Base-by-base conservation (phyloP, 2,113 vertebrate species). In the Mus musculus region DNA sequence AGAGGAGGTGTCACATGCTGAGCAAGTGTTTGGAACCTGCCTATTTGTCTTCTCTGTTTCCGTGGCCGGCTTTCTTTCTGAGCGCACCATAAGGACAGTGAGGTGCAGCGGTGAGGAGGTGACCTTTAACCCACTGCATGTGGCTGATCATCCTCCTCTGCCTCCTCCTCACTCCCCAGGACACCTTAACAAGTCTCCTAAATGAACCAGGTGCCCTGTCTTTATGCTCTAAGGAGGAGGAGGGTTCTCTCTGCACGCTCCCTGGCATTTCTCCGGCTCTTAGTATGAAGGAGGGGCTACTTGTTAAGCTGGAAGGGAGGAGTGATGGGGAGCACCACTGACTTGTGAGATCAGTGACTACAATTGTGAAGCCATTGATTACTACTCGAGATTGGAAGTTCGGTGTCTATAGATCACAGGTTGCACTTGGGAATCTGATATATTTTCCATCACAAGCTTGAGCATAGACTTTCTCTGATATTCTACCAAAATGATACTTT, bases 361-460 rank as follows among this genome's bases (percentile, higher is more conserved):
- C 84, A 16, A 0, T 28, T 42, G n/a, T 63, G 82, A 85, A 19
- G 59, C 16, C 16, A 33, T 49, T 49, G 82, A 46, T 85, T 33
- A 33, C 26, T 49, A 84, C n/a, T 71, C 17, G 4, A 13, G 52
- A 13, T 22, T 14, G 8, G 71, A 16, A 93, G 52, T 7, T 52
- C 7, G 0, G 3, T 9, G 14, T 13, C 76, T 4, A 22, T 8
- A 65, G 94, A 14, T 1, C 7, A 6, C 59, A 39, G 5, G 30
- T 81, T 76, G 59, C 49, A 76, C 46, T 85, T 56, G 82, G 61
- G 59, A 80, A 86, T 65, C 3, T 12, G 67, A 22, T 30, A 1
- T 39, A 1, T 65, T 80, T 92, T 86, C 81, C 11, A 12, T 8
- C 54, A 42, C 30, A 65, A 56, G 39, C 16, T 73, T 19, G 30